These are phyloP conservation scores for Pogoniulus pusillus DNA, from an alignment of 2,797 vertebrate genomes.

Conservation along the genomic window DNA sequence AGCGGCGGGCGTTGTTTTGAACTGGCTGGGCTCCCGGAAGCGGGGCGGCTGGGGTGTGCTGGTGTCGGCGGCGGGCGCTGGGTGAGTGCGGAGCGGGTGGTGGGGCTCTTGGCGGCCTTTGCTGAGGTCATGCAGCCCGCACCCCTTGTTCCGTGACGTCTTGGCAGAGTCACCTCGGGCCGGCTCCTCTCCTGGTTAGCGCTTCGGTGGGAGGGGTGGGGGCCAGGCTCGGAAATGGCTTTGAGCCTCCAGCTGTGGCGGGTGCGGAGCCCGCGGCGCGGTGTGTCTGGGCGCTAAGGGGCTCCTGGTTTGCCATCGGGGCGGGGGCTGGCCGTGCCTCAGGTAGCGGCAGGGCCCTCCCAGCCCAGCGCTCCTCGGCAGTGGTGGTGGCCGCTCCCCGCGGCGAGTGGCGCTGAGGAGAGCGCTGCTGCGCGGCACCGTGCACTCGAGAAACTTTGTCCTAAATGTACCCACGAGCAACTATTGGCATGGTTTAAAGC, in stretches of 20 bases:
- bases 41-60: rapidly evolving
- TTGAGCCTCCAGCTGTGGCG: rapidly evolving
- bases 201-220: no score
- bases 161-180: not conserved
- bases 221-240: rapidly evolving
- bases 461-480: rapidly evolving
- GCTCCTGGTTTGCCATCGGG: no score
- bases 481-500: rapidly evolving
- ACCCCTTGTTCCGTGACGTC: no score
- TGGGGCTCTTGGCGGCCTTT: not conserved
- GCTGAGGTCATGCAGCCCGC: no score
- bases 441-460: rapidly evolving
- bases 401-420: not conserved
- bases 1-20: not conserved
- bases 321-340: no score
- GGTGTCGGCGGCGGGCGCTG: rapidly evolving
- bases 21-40: not conserved
- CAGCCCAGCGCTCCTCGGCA: no score
- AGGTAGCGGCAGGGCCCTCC: not conserved
- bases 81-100: not conserved
- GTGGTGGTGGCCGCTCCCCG: no score
- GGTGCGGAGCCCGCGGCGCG: no score
- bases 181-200: not conserved
- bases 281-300: not conserved
- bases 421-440: rapidly evolving